Percentiles rank a stretch among this genome's conserved stretches.
These are phyloP conservation scores for Siniperca undulata DNA, from an alignment of 2,797 vertebrate genomes.

Conservation along the genomic window DNA sequence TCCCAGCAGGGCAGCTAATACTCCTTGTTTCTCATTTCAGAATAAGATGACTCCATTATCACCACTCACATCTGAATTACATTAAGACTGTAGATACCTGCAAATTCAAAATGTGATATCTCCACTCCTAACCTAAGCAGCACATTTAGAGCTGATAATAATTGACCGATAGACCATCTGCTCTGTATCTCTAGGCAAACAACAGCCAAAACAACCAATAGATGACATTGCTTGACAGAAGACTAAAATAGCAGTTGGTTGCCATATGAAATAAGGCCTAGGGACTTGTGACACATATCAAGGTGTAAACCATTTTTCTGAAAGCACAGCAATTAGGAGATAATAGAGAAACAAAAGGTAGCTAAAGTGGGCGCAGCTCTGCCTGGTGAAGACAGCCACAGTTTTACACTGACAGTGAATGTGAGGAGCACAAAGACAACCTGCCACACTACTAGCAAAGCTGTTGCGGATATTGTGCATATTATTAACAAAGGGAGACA, in stretches of 20 bases:
- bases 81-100: slow-evolving; percentile 18
- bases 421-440: slow-evolving; percentile 23
- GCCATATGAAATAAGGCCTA: slow-evolving; percentile 10
- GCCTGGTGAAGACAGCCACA: slow-evolving; percentile 18
- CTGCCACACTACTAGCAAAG: slow-evolving; percentile 18
- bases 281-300: slow-evolving; percentile 17
- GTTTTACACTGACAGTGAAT: slow-evolving; percentile 26
- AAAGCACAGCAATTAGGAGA: slow-evolving; percentile 34
- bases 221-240: not conserved
- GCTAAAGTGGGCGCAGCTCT: slow-evolving; percentile 36
- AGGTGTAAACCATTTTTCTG: slow-evolving; percentile 10
- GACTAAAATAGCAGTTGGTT: slow-evolving; percentile 20
- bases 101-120: slow-evolving; percentile 29
- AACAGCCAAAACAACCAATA: slow-evolving; percentile 7
- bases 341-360: slow-evolving; percentile 44
- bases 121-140: slow-evolving; percentile 8
- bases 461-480: slow-evolving; percentile 41
- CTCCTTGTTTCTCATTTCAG: slow-evolving; percentile 26
- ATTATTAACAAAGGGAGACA: slow-evolving; percentile 61
- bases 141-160: slow-evolving; percentile 19
- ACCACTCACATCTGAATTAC: slow-evolving; percentile 18
- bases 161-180: slow-evolving; percentile 22
- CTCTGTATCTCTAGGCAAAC: slow-evolving; percentile 37
- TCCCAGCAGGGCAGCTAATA: slow-evolving; percentile 32
- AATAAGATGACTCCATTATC: slow-evolving; percentile 46